Evolutionary conservation across 2,888 invertebrate species (phyloP), one percentile per base, ranked within the genome.

Genomic region (Dastarcus helophoroides): DNA sequence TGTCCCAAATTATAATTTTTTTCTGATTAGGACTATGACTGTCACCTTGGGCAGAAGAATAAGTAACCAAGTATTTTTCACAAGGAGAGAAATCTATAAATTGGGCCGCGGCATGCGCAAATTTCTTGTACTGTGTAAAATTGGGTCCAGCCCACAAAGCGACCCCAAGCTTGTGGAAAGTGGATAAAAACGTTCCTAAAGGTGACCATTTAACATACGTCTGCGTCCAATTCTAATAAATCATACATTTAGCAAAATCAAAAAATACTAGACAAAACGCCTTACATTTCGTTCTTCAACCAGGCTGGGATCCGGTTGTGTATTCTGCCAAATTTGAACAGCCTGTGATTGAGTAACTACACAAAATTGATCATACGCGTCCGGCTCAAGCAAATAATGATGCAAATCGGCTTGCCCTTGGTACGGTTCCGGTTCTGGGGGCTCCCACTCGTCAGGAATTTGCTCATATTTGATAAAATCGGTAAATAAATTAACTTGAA

Each of bases 141-240:
- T 79, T 79, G 13, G 89, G 86, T 0, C 97, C 97, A 10, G 93
- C 97, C 98, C 98, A 98, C 25, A 99, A 67, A 0, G 90, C 93
- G 28, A 97, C 90, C 32, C 98, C 98, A 39, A 83, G 75, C 61
- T 81, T 80, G 56, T 99, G 98, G 66, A 95, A 91, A 0, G 98
- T 97, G 1, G 94, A 82, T 43, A 99, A 67, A 59, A 90, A 98
- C 0, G 94, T 94, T 25, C 98, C 98, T 21, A 91, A 66, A 0
- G 97, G 97, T 2, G 98, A 98, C 97, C 97, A 99, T 46, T 86
- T 81, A 2, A 94, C 86, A 47, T 91, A 89, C 0, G 90, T 89
- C 54, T 95, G 94, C 1, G 95, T 94, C 83, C 97, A 98, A 45
- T 83, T 75, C 86, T 90, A 47, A 47, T 38, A 42, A 39, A 35